Conservation (phyloP, 2,113 vertebrate genomes). For the Blennius ocellaris region DNA sequence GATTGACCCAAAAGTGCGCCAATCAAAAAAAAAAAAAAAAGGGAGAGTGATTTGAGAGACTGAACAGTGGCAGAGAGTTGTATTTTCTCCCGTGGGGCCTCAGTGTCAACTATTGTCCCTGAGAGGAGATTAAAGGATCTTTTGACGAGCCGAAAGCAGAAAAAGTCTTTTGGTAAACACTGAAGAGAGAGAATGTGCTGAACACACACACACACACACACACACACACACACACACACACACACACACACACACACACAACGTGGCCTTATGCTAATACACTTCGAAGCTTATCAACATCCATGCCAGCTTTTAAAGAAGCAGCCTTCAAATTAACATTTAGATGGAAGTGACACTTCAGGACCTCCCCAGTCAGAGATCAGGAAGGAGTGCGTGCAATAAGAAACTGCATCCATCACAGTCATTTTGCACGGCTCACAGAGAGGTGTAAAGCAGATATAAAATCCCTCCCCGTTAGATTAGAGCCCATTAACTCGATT, state of each 20-base stretch:
- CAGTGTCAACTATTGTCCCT: slow-evolving; percentile 11
- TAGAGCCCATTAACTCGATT: slow-evolving; percentile 78
- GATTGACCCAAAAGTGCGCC: slow-evolving; percentile 27
- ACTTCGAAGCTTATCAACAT: slow-evolving; percentile 54
- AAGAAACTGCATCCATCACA: slow-evolving; percentile 62
- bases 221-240: neutral
- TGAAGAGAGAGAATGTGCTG: slow-evolving; percentile 15
- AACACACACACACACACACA: slow-evolving; percentile 21
- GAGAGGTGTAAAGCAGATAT: slow-evolving; percentile 44
- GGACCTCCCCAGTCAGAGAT: slow-evolving; percentile 60
- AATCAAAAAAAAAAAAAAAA: slow-evolving; percentile 13
- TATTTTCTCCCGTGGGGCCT: slow-evolving; percentile 43
- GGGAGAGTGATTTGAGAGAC: slow-evolving; percentile 26
- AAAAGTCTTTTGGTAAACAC: slow-evolving; percentile 56
- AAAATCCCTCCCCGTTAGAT: slow-evolving; percentile 44
- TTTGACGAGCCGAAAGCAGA: slow-evolving; percentile 36
- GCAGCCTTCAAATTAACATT: slow-evolving; percentile 78
- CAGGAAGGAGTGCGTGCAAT: slow-evolving; percentile 42
- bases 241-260: slow-evolving; percentile 17
- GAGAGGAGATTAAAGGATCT: slow-evolving; percentile 54
- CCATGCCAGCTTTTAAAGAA: slow-evolving; percentile 57
- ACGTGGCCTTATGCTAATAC: slow-evolving; percentile 38
- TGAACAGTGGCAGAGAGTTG: slow-evolving; percentile 45
- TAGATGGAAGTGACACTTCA: slow-evolving; percentile 73
- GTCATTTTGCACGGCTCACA: slow-evolving; percentile 59